Percentiles rank a stretch among this genome's conserved stretches.
Evolutionary conservation across 2,113 vertebrate species (phyloP).

Genomic region (Isurus oxyrinchus): DNA sequence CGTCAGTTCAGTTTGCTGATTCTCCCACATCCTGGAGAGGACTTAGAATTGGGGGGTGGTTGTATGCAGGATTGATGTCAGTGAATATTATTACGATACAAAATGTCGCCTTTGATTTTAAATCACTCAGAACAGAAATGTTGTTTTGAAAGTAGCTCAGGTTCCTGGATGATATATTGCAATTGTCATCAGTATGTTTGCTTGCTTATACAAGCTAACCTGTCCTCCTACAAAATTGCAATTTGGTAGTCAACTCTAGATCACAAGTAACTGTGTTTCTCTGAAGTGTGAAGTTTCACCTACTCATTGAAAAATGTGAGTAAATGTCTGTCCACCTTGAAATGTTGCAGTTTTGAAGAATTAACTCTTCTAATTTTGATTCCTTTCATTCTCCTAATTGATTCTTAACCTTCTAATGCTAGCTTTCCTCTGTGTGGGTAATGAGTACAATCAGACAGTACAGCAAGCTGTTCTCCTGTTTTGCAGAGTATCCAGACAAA

Average conservation of each 20-base stretch:
- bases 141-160: background rate
- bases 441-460: background rate
- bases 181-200: background rate
- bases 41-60: background rate
- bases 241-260: background rate
- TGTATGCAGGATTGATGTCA: background rate
- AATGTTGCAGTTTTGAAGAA: background rate
- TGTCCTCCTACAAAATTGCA: background rate
- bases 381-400: background rate
- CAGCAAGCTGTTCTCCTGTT: background rate
- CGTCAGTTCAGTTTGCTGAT: background rate
- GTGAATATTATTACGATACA: background rate
- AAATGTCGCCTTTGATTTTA: background rate
- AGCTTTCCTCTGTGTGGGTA: background rate
- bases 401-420: background rate
- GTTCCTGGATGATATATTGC: background rate
- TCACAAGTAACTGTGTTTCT: background rate
- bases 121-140: background rate
- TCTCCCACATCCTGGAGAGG: background rate
- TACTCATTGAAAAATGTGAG: background rate
- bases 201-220: background rate
- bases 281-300: background rate
- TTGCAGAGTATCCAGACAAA: constrained; percentile 67
- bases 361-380: background rate
- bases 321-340: background rate